phyloP scores from a whole-genome alignment of 2,113 vertebrate genomes.

The Stegostoma tigrinum region DNA sequence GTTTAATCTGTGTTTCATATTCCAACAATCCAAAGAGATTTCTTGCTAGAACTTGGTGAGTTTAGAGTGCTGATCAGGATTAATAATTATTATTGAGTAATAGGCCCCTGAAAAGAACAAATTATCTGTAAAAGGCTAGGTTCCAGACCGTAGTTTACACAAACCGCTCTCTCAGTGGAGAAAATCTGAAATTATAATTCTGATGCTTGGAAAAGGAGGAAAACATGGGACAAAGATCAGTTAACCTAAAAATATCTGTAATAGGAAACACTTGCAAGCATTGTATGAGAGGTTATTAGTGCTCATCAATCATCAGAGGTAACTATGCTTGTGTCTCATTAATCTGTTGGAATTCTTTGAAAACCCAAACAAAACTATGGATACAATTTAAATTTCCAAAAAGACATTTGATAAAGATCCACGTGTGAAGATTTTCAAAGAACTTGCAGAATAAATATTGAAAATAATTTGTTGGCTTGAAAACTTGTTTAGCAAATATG shows the following conservation, averaged over 20 bases:
- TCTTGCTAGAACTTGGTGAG: background rate
- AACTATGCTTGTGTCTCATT: background rate
- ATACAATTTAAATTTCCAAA: background rate
- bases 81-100: background rate
- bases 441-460: background rate
- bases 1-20: background rate
- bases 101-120: background rate
- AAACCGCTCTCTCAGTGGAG: background rate
- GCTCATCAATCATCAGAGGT: background rate
- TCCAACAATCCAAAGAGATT: background rate
- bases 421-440: conserved; percentile 5
- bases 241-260: background rate
- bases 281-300: background rate
- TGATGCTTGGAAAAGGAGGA: background rate
- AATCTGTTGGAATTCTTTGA: background rate
- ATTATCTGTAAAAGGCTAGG: background rate
- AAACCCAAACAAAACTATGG: background rate
- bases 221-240: conserved; percentile 17
- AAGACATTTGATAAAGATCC: background rate
- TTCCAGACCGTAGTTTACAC: background rate
- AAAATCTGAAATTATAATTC: background rate
- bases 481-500: background rate
- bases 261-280: background rate
- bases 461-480: background rate
- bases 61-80: background rate